phyloP scores from a whole-genome alignment of 2,888 invertebrate genomes.

The Eristalis pertinax region DNA sequence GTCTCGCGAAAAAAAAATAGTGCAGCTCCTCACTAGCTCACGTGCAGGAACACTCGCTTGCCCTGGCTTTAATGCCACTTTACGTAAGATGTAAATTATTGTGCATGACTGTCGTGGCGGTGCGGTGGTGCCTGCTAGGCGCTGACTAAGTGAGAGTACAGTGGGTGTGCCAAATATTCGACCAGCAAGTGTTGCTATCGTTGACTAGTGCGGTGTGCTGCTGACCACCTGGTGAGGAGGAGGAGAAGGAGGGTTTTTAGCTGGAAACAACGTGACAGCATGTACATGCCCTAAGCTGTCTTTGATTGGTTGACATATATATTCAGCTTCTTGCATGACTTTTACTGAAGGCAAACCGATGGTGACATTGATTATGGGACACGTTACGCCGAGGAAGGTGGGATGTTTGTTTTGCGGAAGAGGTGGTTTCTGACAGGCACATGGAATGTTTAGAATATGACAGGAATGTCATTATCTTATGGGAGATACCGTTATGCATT shows the following conservation, averaged over 20 bases:
- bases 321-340: background rate
- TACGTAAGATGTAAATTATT: constrained; percentile 42
- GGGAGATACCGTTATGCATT: too few species aligned
- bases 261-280: background rate
- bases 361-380: background rate
- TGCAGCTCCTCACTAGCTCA: constrained; percentile 6
- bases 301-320: background rate
- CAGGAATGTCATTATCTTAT: too few species aligned
- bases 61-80: constrained; percentile 16
- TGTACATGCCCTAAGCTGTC: background rate
- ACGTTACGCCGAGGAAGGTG: background rate
- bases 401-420: background rate
- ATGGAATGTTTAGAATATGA: too few species aligned
- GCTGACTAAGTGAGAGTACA: background rate
- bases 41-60: constrained; percentile 44
- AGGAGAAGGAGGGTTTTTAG: background rate
- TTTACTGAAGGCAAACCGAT: background rate
- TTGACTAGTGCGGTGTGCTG: background rate
- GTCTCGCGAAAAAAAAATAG: background rate
- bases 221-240: background rate
- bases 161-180: background rate
- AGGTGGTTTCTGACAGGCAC: too few species aligned
- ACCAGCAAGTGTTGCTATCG: background rate
- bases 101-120: constrained; percentile 15
- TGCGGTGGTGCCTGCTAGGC: background rate